phyloP scores from a whole-genome alignment of 2,113 vertebrate genomes.

The Apus apus region DNA sequence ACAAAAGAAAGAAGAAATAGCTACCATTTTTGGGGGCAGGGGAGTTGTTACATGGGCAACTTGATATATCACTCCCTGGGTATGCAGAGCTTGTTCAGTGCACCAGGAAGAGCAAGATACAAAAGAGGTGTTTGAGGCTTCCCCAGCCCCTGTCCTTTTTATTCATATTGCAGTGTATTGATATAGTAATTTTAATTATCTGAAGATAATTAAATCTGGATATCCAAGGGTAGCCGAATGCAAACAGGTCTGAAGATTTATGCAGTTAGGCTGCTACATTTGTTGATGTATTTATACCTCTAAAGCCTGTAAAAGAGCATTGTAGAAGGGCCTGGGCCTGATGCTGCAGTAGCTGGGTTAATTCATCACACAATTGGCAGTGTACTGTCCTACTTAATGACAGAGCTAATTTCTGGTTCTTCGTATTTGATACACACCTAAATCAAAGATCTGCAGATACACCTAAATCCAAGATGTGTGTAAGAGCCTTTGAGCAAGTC shows the following conservation, averaged over 20 bases:
- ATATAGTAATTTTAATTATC: slow-evolving; percentile 53
- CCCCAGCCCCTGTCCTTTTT: not conserved
- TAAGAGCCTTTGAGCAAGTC: not conserved
- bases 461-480: not conserved
- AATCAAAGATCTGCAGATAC: not conserved
- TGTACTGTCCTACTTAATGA: not conserved
- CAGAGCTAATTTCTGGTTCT: not conserved
- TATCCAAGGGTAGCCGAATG: slow-evolving; percentile 37
- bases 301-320: not conserved
- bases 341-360: not conserved
- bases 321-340: not conserved
- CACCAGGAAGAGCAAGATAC: not conserved
- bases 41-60: not conserved
- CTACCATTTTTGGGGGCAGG: slow-evolving; percentile 21
- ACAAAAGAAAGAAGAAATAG: slow-evolving; percentile 71
- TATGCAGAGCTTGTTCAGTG: not conserved
- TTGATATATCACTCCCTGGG: not conserved
- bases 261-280: not conserved
- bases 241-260: slow-evolving; percentile 21
- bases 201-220: slow-evolving; percentile 45
- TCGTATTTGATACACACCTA: not conserved
- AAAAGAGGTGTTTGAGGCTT: not conserved
- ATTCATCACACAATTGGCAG: not conserved
- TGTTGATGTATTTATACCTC: not conserved
- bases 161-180: not conserved